Percentiles rank a stretch among this genome's conserved stretches.
These are phyloP conservation scores for Drosophila pseudotalamancana DNA, from an alignment of 2,888 invertebrate genomes.

Conservation along the genomic window DNA sequence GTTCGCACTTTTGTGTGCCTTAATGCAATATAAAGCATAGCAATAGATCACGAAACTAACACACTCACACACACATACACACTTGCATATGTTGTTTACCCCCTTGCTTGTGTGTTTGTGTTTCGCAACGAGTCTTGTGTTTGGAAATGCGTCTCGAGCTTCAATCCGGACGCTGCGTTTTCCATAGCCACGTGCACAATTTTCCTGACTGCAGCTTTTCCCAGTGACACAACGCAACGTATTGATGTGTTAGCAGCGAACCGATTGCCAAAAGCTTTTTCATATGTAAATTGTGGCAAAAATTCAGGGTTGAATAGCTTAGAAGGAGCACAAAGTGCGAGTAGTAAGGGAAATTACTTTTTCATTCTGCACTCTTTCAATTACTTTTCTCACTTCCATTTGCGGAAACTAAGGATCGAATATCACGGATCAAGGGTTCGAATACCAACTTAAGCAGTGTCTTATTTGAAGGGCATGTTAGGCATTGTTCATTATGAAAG, in stretches of 20 bases:
- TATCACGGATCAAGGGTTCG: too few relatives aligned
- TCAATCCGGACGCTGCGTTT: conserved; percentile 11
- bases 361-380: background rate
- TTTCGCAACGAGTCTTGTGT: conserved; percentile 6
- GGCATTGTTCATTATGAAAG: too few relatives aligned
- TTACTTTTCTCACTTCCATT: background rate
- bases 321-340: background rate
- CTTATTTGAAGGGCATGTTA: too few relatives aligned
- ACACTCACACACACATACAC: background rate
- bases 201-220: conserved; percentile 18
- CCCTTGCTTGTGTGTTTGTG: background rate
- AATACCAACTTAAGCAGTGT: too few relatives aligned
- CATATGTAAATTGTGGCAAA: conserved; percentile 10
- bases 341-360: too few relatives aligned
- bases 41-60: conserved; percentile 21
- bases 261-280: conserved; percentile 22
- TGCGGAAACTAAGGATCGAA: too few relatives aligned
- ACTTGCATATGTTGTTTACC: conserved; percentile 14
- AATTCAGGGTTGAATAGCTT: conserved; percentile 18
- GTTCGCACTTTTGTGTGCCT: conserved; percentile 18
- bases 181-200: conserved; percentile 25
- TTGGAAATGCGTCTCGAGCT: conserved; percentile 10
- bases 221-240: conserved; percentile 25
- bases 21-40: conserved; percentile 42
- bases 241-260: conserved; percentile 19